Conservation (phyloP, 2,888 invertebrate genomes). For the Exocentrus adspersus region DNA sequence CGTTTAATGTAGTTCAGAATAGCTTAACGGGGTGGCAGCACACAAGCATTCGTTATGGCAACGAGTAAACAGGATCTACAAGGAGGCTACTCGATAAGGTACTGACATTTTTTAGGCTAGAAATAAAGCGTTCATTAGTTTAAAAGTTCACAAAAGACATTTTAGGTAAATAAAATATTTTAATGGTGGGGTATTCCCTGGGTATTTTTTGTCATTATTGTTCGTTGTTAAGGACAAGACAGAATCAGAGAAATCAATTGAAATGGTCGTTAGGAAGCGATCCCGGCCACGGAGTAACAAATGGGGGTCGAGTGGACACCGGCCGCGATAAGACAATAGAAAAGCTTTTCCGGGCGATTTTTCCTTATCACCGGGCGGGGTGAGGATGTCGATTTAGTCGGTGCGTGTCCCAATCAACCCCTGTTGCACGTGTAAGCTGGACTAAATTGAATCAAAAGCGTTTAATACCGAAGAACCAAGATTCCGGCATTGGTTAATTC, state of each 20-base stretch:
- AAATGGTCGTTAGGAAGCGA: neutral
- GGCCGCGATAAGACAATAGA: slow-evolving; percentile 56
- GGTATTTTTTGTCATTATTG: no score
- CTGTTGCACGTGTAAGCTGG: slow-evolving; percentile 56
- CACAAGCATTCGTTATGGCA: no score
- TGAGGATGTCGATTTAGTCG: slow-evolving; percentile 36
- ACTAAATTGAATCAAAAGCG: slow-evolving; percentile 60
- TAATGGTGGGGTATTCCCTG: no score
- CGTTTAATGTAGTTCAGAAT: no score
- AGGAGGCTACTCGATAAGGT: no score
- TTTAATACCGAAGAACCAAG: slow-evolving; percentile 57
- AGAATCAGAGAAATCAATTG: neutral
- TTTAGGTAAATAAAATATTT: no score
- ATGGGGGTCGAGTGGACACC: slow-evolving; percentile 54
- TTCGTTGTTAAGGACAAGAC: no score
- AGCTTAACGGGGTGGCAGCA: no score
- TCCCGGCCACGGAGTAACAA: slow-evolving; percentile 40
- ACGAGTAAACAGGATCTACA: no score
- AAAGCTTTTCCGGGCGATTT: slow-evolving; percentile 45
- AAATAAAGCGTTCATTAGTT: no score
- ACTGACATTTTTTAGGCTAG: no score
- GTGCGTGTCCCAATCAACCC: slow-evolving; percentile 40
- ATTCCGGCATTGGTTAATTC: slow-evolving; percentile 54
- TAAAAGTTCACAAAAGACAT: no score
- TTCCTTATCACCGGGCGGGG: slow-evolving; percentile 32